Conservation (phyloP, 2,113 vertebrate genomes). For the Ameiurus melas region DNA sequence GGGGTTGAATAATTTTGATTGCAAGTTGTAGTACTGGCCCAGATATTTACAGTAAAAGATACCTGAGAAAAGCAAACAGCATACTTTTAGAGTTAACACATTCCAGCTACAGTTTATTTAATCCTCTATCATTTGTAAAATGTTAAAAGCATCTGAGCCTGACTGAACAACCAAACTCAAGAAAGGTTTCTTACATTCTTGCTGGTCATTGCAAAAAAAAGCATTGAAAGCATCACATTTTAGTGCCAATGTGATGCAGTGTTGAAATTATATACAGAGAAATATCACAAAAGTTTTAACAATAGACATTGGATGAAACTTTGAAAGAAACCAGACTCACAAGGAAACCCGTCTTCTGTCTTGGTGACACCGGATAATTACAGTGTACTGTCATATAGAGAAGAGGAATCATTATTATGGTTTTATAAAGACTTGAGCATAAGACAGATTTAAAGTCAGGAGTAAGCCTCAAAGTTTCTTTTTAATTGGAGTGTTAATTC, state of each 20-base stretch:
- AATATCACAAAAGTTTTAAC: not conserved
- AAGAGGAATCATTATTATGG: not conserved
- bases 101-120: not conserved
- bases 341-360: not conserved
- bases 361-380: not conserved
- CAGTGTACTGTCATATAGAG: not conserved
- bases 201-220: too few relatives aligned
- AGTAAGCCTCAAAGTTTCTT: slow-evolving; percentile 40
- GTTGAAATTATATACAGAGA: not conserved
- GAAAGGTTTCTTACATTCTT: not conserved
- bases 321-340: not conserved
- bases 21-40: not conserved
- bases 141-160: not conserved
- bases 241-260: not conserved
- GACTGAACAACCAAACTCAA: not conserved
- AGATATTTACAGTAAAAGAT: not conserved
- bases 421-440: not conserved
- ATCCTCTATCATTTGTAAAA: not conserved
- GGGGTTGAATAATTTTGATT: too few relatives aligned
- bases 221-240: not conserved
- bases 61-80: not conserved
- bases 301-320: not conserved
- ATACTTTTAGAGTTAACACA: not conserved
- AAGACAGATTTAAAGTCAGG: not conserved
- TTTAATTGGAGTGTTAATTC: slow-evolving; percentile 56